Base-by-base conservation (phyloP, 2,113 vertebrate genomes). In the Orycteropus afer region DNA sequence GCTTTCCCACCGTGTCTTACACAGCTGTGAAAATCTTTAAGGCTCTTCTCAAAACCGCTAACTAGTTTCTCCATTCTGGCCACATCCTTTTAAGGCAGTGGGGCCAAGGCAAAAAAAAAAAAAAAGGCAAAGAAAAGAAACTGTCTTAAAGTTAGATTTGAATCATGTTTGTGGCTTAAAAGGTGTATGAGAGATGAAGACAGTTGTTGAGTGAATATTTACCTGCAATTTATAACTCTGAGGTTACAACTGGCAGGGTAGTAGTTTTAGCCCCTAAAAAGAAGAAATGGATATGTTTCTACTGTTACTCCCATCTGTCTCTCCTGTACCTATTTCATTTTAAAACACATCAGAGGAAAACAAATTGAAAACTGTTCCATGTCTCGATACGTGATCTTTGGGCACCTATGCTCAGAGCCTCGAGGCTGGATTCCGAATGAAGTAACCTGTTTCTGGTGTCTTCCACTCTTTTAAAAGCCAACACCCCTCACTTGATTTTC, bases 261-360 rank as follows among this genome's bases (percentile, higher is more conserved):
- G 12, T 77, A 55, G 61, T 92, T 96, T 92, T 90, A 90, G 87
- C 20, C 51, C 45, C 14, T 49, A 61, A 53, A 79, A 74, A 55
- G 27, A 71, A 40, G 15, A 86, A 85, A 79, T 73, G 13, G 12
- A 23, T 53, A 1, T 71, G 23, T 82, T 94, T 80, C 59, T n/a
- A 14, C 51, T 69, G 15, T 67, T 63, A 49, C 57, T 22, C 61
- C 47, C 47, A 5, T 22, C 4, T 61, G 27, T 73, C 37, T 53
- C 55, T 67, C 49, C 67, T 78, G 40, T 5, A n/a, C 47, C 65
- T 69, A 14, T 78, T 92, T 92, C n/a, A 40, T 71, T 51, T 22
- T 51, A 13, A 78, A 47, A n/a, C 10, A 12, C 11, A n/a, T 37
- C 55, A 17, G 27, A 25, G 37, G 49, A 74, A 18, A 34, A 73